Evolutionary conservation across 92 coral and sea anemone genomes (phyloP).

Genomic region (Bergia sp.): DNA sequence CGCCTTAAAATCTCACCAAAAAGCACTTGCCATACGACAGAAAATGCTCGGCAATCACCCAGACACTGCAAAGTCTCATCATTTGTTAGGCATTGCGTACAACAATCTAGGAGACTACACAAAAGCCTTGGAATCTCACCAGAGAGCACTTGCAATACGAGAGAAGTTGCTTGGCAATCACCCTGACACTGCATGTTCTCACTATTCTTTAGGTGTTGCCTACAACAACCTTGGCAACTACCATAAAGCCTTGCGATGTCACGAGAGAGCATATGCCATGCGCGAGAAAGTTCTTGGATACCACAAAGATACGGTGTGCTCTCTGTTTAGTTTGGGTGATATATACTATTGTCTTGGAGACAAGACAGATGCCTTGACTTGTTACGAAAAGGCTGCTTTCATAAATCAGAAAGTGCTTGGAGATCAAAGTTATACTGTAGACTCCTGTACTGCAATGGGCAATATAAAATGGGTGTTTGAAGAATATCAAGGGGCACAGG

Average conservation of each 20-base stretch:
- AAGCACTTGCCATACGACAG: not conserved
- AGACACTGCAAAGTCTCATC: not conserved
- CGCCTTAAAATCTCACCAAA: not conserved
- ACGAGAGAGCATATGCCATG: not conserved
- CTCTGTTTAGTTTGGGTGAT: not conserved
- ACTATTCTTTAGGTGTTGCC: not conserved
- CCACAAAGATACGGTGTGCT: not conserved
- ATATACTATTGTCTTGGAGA: not conserved
- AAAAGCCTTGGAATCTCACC: conserved; percentile 1
- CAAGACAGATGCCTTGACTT: not conserved
- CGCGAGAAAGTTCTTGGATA: conserved; percentile 1
- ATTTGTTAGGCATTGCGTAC: not conserved
- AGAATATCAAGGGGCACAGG: not conserved
- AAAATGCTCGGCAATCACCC: not conserved
- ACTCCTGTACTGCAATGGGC: not conserved
- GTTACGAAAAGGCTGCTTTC: not conserved
- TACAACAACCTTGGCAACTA: not conserved
- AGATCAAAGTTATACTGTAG: not conserved
- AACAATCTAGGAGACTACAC: not conserved
- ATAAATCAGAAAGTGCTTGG: not conserved
- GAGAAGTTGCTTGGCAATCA: conserved; percentile 14
- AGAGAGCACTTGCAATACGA: not conserved
- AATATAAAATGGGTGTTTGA: not conserved
- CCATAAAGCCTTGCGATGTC: not conserved
- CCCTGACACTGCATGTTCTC: not conserved